These are phyloP conservation scores for Numenius arquata DNA, from an alignment of 2,113 vertebrate genomes.

Conservation along the genomic window DNA sequence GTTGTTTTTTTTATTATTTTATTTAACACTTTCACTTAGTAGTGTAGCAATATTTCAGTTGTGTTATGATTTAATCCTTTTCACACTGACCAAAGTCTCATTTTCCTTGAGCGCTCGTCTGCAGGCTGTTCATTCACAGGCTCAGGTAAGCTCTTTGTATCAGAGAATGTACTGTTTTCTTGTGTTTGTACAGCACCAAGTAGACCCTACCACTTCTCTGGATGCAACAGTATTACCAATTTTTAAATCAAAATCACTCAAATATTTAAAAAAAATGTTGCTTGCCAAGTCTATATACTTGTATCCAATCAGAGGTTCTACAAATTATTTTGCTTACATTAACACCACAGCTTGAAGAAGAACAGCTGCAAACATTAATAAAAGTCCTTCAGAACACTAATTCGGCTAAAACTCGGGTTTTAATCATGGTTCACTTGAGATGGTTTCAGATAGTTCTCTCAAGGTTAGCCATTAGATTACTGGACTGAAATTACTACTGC, in stretches of 20 bases:
- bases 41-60: not conserved
- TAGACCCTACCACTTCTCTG: not conserved
- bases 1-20: not conserved
- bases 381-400: not conserved
- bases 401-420: not conserved
- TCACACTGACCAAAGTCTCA: not conserved
- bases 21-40: not conserved
- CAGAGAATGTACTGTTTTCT: not conserved
- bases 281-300: not conserved
- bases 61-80: not conserved
- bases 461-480: not conserved
- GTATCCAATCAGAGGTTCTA: not conserved
- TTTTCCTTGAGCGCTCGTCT: not conserved
- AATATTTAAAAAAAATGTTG: not conserved
- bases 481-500: not conserved
- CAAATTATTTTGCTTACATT: not conserved
- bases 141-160: not conserved
- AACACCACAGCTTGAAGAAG: not conserved
- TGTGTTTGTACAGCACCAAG: not conserved
- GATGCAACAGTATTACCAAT: not conserved
- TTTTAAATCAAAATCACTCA: not conserved
- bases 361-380: not conserved
- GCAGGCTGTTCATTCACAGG: not conserved
- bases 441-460: not conserved
- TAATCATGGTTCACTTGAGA: not conserved